Conservation (phyloP, 2,113 vertebrate genomes). For the Nothocercus julius region DNA sequence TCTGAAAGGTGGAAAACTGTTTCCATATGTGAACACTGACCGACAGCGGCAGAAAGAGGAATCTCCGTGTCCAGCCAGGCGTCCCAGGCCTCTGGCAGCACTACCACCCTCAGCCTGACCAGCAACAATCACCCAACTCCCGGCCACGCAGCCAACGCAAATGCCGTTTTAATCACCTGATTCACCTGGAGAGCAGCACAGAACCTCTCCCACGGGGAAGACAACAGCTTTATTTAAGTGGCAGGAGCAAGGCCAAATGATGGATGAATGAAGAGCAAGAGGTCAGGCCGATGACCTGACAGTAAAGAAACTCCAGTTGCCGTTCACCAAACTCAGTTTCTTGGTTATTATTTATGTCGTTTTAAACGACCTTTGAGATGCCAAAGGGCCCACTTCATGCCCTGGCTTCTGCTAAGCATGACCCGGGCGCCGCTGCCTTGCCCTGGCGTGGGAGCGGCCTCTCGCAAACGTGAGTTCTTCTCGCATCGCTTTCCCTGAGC, state of each 20-base stretch:
- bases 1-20: constrained; percentile 23
- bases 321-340: not conserved
- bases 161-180: not conserved
- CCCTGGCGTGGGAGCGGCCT: not conserved
- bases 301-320: accelerated
- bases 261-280: not conserved
- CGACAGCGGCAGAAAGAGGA: no score
- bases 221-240: not conserved
- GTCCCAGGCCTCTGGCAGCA: accelerated
- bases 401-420: not conserved
- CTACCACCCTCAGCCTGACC: accelerated
- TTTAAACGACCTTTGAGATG: not conserved
- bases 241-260: not conserved
- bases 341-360: not conserved
- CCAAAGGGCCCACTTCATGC: not conserved
- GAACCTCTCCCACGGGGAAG: not conserved
- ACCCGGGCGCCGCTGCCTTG: not conserved
- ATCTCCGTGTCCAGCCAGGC: not conserved
- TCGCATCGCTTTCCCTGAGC: not conserved
- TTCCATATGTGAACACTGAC: not conserved
- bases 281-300: not conserved
- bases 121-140: accelerated
- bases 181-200: not conserved
- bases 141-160: accelerated
- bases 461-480: not conserved